Evolutionary conservation across 2,113 vertebrate species (phyloP).

Genomic region (Hemibagrus wyckioides): DNA sequence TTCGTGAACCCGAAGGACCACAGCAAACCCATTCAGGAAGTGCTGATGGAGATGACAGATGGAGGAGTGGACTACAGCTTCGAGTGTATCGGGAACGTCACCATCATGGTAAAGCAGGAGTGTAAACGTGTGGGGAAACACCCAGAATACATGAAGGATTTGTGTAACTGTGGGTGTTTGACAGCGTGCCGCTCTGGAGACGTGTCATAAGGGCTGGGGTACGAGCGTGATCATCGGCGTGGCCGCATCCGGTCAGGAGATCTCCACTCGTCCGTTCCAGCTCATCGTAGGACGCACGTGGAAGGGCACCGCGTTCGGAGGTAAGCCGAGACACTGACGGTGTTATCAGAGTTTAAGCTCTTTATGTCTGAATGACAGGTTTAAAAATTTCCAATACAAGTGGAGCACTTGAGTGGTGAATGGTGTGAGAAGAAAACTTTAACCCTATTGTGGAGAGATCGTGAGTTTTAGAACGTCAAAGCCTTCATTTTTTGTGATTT

Average conservation of each 20-base stretch:
- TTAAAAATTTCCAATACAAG: not conserved
- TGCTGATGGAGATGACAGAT: slow-evolving; percentile 81
- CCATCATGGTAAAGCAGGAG: slow-evolving; percentile 78
- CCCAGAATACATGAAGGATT: too few relatives aligned
- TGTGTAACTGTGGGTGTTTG: not conserved
- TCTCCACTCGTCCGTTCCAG: slow-evolving; percentile 80
- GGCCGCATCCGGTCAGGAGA: slow-evolving; percentile 73
- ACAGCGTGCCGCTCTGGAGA: slow-evolving; percentile 81
- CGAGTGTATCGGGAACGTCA: slow-evolving; percentile 83
- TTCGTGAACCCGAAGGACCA: slow-evolving; percentile 86
- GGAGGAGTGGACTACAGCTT: slow-evolving; percentile 90
- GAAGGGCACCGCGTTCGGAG: slow-evolving; percentile 86
- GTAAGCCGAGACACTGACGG: slow-evolving; percentile 54
- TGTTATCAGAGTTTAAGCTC: not conserved
- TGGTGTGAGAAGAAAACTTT: not conserved
- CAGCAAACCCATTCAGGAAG: slow-evolving; percentile 82
- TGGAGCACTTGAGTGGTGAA: not conserved
- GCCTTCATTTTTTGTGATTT: not conserved
- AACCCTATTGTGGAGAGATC: not conserved
- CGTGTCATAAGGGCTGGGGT: slow-evolving; percentile 80
- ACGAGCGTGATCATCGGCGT: slow-evolving; percentile 83
- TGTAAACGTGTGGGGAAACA: not conserved
- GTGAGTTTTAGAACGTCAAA: not conserved
- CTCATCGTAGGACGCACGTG: slow-evolving; percentile 83
- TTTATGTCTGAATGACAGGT: not conserved